These are phyloP conservation scores for Andrena bicolor DNA, from an alignment of 2,888 invertebrate genomes.

Conservation along the genomic window DNA sequence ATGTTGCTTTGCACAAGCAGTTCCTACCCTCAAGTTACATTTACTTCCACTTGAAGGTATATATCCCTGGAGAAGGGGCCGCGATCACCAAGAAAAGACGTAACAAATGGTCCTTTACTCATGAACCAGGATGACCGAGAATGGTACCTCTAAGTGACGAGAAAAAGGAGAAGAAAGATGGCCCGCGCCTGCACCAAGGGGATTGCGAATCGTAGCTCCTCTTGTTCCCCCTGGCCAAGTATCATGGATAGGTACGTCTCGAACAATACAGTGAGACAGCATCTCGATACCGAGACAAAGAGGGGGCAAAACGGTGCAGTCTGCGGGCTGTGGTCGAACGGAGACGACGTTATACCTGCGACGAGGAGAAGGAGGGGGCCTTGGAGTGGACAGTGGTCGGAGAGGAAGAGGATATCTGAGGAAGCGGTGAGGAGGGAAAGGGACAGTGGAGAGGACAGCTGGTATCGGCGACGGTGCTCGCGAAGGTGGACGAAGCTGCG, in stretches of 20 bases:
- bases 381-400: slow-evolving; percentile 29
- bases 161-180: neutral
- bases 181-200: slow-evolving; percentile 1
- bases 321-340: slow-evolving; percentile 50
- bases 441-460: slow-evolving; percentile 56
- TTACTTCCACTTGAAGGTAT: neutral
- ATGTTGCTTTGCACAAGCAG: neutral
- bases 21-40: neutral
- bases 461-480: slow-evolving; percentile 59
- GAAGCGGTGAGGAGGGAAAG: slow-evolving; percentile 36
- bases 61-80: no score
- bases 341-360: slow-evolving; percentile 48
- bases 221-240: slow-evolving; percentile 4
- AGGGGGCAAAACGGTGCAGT: slow-evolving; percentile 62
- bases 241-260: slow-evolving; percentile 29
- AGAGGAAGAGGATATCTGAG: slow-evolving; percentile 32
- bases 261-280: slow-evolving; percentile 11
- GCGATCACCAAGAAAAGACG: neutral
- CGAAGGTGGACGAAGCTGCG: slow-evolving; percentile 58
- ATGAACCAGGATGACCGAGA: no score
- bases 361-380: slow-evolving; percentile 28
- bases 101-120: no score
- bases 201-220: slow-evolving; percentile 7
- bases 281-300: slow-evolving; percentile 35
- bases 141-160: neutral